Conservation (phyloP, 2,113 vertebrate genomes). For the Leucoraja erinaceus region DNA sequence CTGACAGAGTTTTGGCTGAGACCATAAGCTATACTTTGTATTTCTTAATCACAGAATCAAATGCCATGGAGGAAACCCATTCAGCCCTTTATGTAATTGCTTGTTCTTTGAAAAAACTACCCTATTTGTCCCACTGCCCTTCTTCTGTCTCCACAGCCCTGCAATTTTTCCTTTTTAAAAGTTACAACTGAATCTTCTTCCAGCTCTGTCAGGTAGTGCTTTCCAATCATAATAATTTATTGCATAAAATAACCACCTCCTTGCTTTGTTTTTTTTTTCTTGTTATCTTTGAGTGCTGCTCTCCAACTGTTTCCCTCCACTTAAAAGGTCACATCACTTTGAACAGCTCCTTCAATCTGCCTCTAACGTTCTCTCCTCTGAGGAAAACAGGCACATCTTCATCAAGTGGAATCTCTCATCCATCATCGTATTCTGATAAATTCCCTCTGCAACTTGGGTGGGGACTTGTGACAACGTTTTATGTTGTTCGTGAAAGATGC, state of each 20-base stretch:
- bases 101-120: background rate
- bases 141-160: background rate
- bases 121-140: background rate
- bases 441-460: background rate
- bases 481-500: background rate
- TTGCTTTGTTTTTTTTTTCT: background rate
- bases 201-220: background rate
- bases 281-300: background rate
- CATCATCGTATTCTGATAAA: background rate
- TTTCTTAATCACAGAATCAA: background rate
- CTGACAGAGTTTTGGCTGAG: no score
- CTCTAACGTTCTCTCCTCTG: background rate
- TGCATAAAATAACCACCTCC: background rate
- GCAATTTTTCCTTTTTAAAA: background rate
- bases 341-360: background rate
- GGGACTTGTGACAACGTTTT: no score
- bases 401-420: background rate
- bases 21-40: no score
- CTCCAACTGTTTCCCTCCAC: background rate
- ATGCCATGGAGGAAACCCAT: background rate
- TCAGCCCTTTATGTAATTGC: background rate
- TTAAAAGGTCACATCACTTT: background rate
- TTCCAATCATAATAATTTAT: background rate
- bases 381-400: background rate
- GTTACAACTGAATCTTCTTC: background rate